Evolutionary conservation across 2,888 invertebrate species (phyloP), one percentile per base, ranked within the genome.

Genomic region (Meandrusa payeni): DNA sequence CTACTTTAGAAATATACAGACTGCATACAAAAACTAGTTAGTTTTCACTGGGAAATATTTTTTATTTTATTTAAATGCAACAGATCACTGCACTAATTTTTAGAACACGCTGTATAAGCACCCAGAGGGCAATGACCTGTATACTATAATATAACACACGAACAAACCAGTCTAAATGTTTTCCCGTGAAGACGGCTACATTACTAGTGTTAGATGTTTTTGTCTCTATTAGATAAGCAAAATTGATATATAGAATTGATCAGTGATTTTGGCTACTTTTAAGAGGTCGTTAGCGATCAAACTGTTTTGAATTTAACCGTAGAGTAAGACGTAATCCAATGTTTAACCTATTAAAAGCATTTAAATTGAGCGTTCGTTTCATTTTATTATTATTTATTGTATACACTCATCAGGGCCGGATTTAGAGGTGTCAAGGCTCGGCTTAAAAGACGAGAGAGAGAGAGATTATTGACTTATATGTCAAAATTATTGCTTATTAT

Each of bases 331-430:
- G 51, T 75, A 74, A 62, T 61, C 70, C 55, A 64, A 60, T 71
- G 69, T 74, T 74, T 75, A 72, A 71, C 57, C 61, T 64, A 73
- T 62, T 73, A 71, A n/a, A 71, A 74, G 55, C 65, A 72, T 66
- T 60, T 64, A 62, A 69, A 54, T 49, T 43, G 50, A 55, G 29
- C 20, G 28, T 19, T 52, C 47, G 52, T 63, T 64, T 71, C 53
- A 52, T 58, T 59, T 46, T 3, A 6, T 28, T 22, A 24, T 17
- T 37, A 3, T 15, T 15, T 15, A n/a, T n/a, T n/a, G n/a, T n/a
- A n/a, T n/a, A n/a, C n/a, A n/a, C n/a, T n/a, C n/a, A n/a, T n/a
- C n/a, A n/a, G n/a, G n/a, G n/a, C n/a, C n/a, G n/a, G n/a, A n/a
- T n/a, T n/a, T n/a, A n/a, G n/a, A n/a, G n/a, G n/a, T n/a, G n/a